Conservation (phyloP, 2,888 invertebrate species). For the Ochropleura plecta region DNA sequence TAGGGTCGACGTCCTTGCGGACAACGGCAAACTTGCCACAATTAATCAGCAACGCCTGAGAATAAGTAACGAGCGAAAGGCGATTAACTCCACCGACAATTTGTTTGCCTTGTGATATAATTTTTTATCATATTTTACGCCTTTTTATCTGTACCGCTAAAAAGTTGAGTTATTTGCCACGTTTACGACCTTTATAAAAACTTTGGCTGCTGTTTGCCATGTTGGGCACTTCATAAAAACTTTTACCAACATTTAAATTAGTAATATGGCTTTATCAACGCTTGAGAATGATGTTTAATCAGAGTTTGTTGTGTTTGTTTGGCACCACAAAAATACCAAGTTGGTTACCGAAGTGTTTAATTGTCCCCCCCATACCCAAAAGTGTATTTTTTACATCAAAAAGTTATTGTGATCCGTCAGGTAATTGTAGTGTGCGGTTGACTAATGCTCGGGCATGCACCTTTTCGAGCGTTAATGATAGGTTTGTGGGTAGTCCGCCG, state of each 20-base stretch:
- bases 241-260: constrained; percentile 49
- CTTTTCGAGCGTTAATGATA: constrained; percentile 24
- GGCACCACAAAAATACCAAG: not conserved
- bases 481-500: constrained; percentile 41
- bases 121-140: constrained; percentile 55
- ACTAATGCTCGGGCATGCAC: constrained; percentile 13
- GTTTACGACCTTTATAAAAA: constrained; percentile 55
- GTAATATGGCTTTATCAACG: constrained; percentile 34
- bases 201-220: constrained; percentile 21
- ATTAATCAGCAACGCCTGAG: constrained; percentile 74
- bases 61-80: constrained; percentile 69
- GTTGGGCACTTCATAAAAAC: constrained; percentile 37
- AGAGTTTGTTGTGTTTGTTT: not conserved
- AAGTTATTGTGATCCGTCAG: not conserved
- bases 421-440: constrained; percentile 13
- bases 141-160: constrained; percentile 49
- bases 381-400: not conserved
- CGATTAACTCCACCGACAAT: constrained; percentile 55
- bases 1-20: constrained; percentile 75
- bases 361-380: not conserved
- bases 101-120: constrained; percentile 40
- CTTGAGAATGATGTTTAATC: constrained; percentile 17
- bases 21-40: constrained; percentile 71
- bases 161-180: constrained; percentile 51
- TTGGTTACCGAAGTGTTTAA: not conserved